Conservation (phyloP, 2,888 invertebrate genomes). For the Odontocolon sp. region DNA sequence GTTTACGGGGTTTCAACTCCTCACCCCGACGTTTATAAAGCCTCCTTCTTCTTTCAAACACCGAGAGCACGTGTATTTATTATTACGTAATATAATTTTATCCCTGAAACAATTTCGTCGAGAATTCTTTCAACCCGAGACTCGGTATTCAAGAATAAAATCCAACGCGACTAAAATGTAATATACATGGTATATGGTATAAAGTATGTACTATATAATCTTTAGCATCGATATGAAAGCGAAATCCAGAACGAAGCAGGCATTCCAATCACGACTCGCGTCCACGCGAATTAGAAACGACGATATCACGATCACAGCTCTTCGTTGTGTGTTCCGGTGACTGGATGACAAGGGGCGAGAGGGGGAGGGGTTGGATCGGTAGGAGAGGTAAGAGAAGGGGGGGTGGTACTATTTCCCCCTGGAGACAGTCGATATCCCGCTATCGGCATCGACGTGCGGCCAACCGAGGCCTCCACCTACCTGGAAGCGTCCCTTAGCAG, state of each 20-base stretch:
- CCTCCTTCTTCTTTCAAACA: conserved; percentile 15
- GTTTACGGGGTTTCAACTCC: conserved; percentile 34
- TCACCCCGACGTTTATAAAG: conserved; percentile 19
- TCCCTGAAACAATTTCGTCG: not conserved
- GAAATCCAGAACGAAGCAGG: not conserved
- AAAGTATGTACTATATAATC: too few species aligned
- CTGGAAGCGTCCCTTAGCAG: conserved; percentile 18
- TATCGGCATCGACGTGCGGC: conserved; percentile 64
- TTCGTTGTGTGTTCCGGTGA: not conserved
- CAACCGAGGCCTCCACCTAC: conserved; percentile 31
- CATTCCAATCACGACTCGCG: not conserved
- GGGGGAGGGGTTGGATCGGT: not conserved
- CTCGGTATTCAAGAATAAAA: too few species aligned
- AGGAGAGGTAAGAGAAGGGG: not conserved
- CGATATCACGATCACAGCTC: conserved; percentile 10
- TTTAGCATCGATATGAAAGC: not conserved
- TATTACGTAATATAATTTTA: conserved; percentile 14
- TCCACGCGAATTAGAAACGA: conserved; percentile 24
- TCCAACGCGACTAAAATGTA: too few species aligned
- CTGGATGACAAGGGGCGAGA: not conserved
- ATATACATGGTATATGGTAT: too few species aligned
- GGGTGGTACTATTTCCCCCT: conserved; percentile 47
- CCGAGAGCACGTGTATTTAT: conserved; percentile 27
- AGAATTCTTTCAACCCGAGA: conserved; percentile 3
- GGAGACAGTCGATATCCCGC: conserved; percentile 70